Base-by-base conservation (phyloP, 2,888 invertebrate species). In the Campoplex capitator region DNA sequence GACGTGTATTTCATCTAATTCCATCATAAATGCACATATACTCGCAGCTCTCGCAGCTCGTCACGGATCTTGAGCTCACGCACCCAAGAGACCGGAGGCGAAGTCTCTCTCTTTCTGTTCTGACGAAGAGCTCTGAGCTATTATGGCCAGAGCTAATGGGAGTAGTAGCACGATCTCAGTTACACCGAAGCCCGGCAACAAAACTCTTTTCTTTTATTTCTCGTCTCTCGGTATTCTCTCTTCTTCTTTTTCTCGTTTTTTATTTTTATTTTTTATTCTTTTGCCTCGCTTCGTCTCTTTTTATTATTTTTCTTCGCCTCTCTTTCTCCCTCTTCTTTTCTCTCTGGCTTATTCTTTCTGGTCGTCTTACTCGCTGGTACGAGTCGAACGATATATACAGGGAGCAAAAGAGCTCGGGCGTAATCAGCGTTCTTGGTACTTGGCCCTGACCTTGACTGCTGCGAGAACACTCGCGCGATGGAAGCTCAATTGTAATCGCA, bases 371-470 rank as follows among this genome's bases (percentile, higher is more conserved):
- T 73, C 38, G 11, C 38, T 56, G 28, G 54, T 51, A 16, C 6
- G 38, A 3, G 32, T 23, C 28, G 13, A 62, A 62, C 58, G 58
- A 62, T 32, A 3, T 23, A 23, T 23, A 38, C 58, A 48, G 45
- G 48, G 71, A 71, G 71, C 71, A 48, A 23, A 62, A 62, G 48
- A 45, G 32, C 45, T 71, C 70, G 70, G 16, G 45, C 38, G 70
- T 71, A 71, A 71, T 48, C 48, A 71, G 89, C 88, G 85, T 89
- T 89, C 89, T 88, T 84, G 85, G 87, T 89, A 88, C 86, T 89
- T 86, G 88, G 87, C 89, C 89, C 88, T 90, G 89, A 89, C 90
- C 90, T 90, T 90, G 90, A 90, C 88, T 85, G 85, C 79, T 23
- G 51, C 87, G 85, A 86, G 89, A 89, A 77, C 83, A 77, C 83